These are phyloP conservation scores for Tetanocera ferruginea DNA, from an alignment of 2,888 invertebrate species.

Conservation along the genomic window DNA sequence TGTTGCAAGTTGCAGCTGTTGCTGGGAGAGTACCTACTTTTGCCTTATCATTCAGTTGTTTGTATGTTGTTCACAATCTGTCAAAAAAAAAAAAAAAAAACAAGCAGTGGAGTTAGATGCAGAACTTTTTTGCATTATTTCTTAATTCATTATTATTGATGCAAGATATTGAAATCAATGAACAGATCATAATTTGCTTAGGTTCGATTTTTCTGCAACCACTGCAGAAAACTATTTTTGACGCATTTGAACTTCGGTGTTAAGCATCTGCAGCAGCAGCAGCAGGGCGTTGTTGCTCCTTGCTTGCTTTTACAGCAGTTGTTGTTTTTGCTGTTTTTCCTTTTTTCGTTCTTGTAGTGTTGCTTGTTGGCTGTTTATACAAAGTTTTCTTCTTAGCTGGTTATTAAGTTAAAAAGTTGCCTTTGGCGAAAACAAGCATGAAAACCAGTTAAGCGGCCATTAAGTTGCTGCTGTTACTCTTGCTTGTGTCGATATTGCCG, in stretches of 20 bases:
- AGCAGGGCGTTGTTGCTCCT: background rate
- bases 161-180: background rate
- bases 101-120: background rate
- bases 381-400: background rate
- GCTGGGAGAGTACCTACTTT: background rate
- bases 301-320: background rate
- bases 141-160: background rate
- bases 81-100: background rate
- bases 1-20: constrained; percentile 1
- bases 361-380: background rate
- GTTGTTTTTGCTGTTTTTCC: too few species aligned
- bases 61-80: background rate
- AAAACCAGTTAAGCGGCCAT: constrained; percentile 15
- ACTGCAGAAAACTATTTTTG: too few species aligned
- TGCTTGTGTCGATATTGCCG: background rate
- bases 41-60: background rate
- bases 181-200: background rate
- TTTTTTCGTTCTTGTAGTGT: background rate
- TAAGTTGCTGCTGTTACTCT: background rate
- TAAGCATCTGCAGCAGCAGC: background rate
- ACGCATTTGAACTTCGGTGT: too few species aligned
- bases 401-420: background rate
- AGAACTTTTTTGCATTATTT: background rate
- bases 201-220: background rate
- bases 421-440: background rate